These are phyloP conservation scores for Spatulosminthurus flaviceps DNA, from an alignment of 2,888 invertebrate species.

Conservation along the genomic window DNA sequence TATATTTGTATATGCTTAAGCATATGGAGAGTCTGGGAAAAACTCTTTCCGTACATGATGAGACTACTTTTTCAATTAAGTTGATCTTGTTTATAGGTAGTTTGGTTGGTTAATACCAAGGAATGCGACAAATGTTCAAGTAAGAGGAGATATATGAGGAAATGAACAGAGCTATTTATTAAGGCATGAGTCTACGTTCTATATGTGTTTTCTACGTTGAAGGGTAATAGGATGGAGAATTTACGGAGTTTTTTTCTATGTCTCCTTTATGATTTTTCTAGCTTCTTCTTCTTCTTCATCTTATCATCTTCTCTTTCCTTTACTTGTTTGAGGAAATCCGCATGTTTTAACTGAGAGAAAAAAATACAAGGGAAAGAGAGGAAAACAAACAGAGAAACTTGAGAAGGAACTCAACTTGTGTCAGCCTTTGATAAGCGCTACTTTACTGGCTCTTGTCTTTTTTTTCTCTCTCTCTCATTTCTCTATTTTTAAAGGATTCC, in stretches of 20 bases:
- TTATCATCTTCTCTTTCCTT: too few relatives aligned
- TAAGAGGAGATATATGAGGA: not conserved
- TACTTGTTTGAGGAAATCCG: not conserved
- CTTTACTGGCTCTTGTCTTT: not conserved
- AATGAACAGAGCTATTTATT: too few relatives aligned
- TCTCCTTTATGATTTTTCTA: not conserved
- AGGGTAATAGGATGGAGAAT: not conserved
- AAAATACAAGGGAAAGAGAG: not conserved
- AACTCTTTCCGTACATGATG: slow-evolving; percentile 3
- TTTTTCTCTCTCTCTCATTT: not conserved
- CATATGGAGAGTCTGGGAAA: too few relatives aligned
- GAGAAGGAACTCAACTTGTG: not conserved
- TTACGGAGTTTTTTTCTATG: not conserved
- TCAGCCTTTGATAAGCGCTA: not conserved
- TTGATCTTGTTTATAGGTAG: not conserved
- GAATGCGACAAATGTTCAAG: not conserved
- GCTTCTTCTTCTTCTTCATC: too few relatives aligned
- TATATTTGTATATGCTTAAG: too few relatives aligned
- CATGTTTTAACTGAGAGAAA: not conserved
- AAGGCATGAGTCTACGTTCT: too few relatives aligned
- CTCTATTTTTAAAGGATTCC: not conserved
- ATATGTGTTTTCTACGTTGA: not conserved
- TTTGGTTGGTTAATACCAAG: not conserved
- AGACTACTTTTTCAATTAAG: slow-evolving; percentile 26
- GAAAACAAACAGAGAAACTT: not conserved